Conservation (phyloP, 2,888 invertebrate genomes). For the Lumbricus terrestris region DNA sequence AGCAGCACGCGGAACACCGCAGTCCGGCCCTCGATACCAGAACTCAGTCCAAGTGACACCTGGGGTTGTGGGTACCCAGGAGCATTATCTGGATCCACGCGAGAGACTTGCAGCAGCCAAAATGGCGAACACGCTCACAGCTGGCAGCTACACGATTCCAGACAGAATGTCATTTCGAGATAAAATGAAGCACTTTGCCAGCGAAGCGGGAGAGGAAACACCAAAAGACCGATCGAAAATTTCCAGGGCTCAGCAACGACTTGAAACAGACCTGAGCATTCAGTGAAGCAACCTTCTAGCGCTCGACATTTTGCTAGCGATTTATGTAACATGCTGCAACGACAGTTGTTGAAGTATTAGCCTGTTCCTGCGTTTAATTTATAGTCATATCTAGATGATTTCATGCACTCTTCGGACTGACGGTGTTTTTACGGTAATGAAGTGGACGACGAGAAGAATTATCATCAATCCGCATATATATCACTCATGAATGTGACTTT, state of each 20-base stretch:
- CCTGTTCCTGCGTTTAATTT: neutral
- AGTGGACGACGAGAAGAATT: neutral
- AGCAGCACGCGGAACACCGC: neutral
- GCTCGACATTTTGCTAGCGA: neutral
- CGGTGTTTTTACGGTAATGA: neutral
- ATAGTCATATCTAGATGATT: slow-evolving; percentile 3
- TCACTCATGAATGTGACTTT: neutral
- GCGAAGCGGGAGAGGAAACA: slow-evolving; percentile 90
- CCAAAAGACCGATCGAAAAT: slow-evolving; percentile 88
- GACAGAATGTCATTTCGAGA: slow-evolving; percentile 95
- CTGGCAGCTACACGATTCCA: slow-evolving; percentile 24
- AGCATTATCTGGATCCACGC: slow-evolving; percentile 93
- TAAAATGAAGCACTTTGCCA: slow-evolving; percentile 99
- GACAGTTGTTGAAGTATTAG: neutral
- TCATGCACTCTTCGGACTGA: neutral
- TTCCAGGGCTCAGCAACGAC: slow-evolving; percentile 75
- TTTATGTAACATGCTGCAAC: neutral
- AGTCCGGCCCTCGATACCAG: neutral
- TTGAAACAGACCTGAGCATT: slow-evolving; percentile 25
- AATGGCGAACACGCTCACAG: slow-evolving; percentile 29
- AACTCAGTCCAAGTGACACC: slow-evolving; percentile 67
- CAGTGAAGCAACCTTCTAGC: neutral
- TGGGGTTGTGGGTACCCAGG: slow-evolving; percentile 75
- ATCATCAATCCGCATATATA: neutral
- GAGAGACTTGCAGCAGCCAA: slow-evolving; percentile 78